Percentiles rank a stretch among this genome's conserved stretches.
phyloP scores from a whole-genome alignment of 2,113 vertebrate species.

The Pterocles gutturalis region DNA sequence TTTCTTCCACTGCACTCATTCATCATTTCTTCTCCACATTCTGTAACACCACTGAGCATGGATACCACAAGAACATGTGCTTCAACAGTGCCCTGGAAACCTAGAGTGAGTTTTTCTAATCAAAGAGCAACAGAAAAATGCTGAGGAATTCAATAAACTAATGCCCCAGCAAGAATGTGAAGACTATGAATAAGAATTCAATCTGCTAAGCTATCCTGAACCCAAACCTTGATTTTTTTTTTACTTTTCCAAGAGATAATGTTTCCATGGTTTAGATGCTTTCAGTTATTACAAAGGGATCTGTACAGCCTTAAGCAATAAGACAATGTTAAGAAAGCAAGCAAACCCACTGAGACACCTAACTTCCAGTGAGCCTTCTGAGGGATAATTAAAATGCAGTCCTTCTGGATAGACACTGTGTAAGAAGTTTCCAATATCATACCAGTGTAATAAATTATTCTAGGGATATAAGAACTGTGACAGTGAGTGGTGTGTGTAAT shows the following conservation, averaged over 20 bases:
- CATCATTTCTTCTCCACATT: not conserved
- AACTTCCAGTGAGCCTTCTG: not conserved
- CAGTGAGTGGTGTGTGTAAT: not conserved
- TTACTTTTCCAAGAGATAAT: constrained; percentile 57
- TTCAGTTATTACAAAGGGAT: constrained; percentile 1
- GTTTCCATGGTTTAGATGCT: constrained; percentile 52
- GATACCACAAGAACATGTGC: not conserved
- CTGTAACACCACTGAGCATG: not conserved
- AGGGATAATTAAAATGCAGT: constrained; percentile 41
- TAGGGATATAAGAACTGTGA: not conserved
- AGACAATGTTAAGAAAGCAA: not conserved
- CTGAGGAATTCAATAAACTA: not conserved
- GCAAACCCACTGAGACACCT: constrained; percentile 29
- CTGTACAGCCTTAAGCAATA: constrained; percentile 21
- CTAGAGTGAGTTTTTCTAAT: not conserved
- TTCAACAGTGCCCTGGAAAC: not conserved
- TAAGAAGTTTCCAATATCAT: not conserved
- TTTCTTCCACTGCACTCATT: not conserved
- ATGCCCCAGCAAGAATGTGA: constrained; percentile 43
- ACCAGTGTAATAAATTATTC: constrained; percentile 3
- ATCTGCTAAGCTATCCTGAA: not conserved
- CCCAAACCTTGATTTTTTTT: constrained; percentile 13
- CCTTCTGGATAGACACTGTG: not conserved
- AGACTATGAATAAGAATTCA: constrained; percentile 22
- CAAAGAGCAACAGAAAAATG: constrained; percentile 3